These are phyloP conservation scores for Siniperca scherzeri DNA, from an alignment of 2,797 vertebrate genomes.

Conservation along the genomic window DNA sequence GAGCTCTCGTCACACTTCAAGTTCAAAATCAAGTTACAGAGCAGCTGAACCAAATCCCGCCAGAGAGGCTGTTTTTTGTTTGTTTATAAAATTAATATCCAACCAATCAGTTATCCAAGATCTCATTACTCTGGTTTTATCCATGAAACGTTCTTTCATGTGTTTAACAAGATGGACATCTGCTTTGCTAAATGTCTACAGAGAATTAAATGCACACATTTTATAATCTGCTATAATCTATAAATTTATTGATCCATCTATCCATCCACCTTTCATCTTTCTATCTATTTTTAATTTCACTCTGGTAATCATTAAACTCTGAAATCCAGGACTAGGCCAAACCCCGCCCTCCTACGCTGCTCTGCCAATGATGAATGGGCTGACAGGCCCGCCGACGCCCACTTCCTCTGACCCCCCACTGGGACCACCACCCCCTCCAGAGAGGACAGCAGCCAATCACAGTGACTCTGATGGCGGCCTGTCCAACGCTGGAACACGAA, in stretches of 20 bases:
- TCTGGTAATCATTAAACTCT: background rate
- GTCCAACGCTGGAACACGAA: constrained; percentile 74
- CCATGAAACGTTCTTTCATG: too few relatives aligned
- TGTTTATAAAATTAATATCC: too few relatives aligned
- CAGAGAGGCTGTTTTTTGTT: too few relatives aligned
- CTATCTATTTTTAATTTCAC: background rate
- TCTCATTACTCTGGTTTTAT: too few relatives aligned
- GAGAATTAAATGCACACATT: background rate
- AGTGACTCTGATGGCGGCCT: constrained; percentile 81
- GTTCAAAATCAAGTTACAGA: background rate
- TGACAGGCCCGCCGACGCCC: constrained; percentile 50
- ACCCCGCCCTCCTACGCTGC: constrained; percentile 67
- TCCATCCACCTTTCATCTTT: background rate
- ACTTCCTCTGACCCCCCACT: constrained; percentile 65
- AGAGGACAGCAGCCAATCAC: constrained; percentile 74
- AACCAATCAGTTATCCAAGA: too few relatives aligned
- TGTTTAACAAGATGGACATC: too few relatives aligned
- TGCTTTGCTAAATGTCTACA: background rate
- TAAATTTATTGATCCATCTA: background rate
- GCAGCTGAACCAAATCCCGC: too few relatives aligned
- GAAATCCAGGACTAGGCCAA: constrained; percentile 48
- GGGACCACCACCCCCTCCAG: constrained; percentile 56
- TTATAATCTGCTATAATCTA: background rate
- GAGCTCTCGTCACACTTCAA: background rate
- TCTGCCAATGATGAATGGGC: constrained; percentile 77